Conservation (phyloP, 2,888 invertebrate genomes). For the Penaeus monodon region DNA sequence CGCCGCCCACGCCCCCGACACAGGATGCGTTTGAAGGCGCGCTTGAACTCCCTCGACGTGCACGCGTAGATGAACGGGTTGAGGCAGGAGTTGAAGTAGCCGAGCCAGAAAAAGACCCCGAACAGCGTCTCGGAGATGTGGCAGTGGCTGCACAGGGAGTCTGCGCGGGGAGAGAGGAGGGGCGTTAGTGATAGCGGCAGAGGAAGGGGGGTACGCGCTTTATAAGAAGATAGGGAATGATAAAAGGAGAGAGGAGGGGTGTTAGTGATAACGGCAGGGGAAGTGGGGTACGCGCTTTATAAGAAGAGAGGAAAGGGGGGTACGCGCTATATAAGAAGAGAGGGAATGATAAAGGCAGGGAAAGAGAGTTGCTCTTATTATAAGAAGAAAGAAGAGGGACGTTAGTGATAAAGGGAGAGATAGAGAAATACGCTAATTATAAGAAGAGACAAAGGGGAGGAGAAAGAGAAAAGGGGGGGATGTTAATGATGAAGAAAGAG, state of each 20-base stretch:
- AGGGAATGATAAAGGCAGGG: not conserved
- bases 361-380: too few species aligned
- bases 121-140: slow-evolving; percentile 73
- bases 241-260: too few species aligned
- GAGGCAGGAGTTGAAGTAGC: slow-evolving; percentile 79
- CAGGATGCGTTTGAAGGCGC: slow-evolving; percentile 72
- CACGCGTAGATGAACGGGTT: slow-evolving; percentile 79
- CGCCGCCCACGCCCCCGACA: slow-evolving; percentile 67
- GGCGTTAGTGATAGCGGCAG: not conserved
- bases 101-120: slow-evolving; percentile 79
- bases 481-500: too few species aligned
- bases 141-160: slow-evolving; percentile 72
- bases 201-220: not conserved
- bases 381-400: not conserved
- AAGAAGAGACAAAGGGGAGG: too few species aligned
- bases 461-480: too few species aligned
- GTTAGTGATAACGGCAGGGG: too few species aligned
- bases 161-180: slow-evolving; percentile 67
- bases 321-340: not conserved
- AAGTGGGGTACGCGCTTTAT: too few species aligned
- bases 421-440: too few species aligned
- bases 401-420: not conserved
- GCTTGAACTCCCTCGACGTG: slow-evolving; percentile 73
- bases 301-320: not conserved
- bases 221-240: not conserved